These are phyloP conservation scores for Denticeps clupeoides DNA, from an alignment of 2,797 vertebrate species.

Conservation along the genomic window DNA sequence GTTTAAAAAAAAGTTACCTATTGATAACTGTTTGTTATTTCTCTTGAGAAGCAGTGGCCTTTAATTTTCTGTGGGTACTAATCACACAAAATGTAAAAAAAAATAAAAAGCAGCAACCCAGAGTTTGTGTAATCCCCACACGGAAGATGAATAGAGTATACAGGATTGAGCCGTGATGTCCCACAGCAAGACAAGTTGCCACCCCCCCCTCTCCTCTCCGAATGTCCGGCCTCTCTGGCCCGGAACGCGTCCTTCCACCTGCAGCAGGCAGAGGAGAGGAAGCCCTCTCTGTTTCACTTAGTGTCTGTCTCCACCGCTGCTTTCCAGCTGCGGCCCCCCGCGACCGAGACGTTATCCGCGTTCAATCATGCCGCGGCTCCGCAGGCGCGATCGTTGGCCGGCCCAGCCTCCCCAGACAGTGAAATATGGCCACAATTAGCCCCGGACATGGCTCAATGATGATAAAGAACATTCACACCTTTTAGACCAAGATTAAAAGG, in stretches of 20 bases:
- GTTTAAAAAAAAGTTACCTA: too few relatives aligned
- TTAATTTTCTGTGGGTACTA: too few relatives aligned
- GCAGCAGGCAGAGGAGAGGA: neutral
- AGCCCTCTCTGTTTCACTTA: slow-evolving; percentile 41
- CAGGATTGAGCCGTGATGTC: too few relatives aligned
- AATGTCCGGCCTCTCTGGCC: too few relatives aligned
- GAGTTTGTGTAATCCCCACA: too few relatives aligned
- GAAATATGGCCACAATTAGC: slow-evolving; percentile 98
- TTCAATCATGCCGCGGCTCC: slow-evolving; percentile 38
- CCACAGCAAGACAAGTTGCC: too few relatives aligned
- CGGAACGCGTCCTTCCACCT: neutral
- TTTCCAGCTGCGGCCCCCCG: slow-evolving; percentile 39
- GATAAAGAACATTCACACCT: slow-evolving; percentile 84
- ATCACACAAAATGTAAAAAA: too few relatives aligned
- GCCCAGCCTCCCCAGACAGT: slow-evolving; percentile 75
- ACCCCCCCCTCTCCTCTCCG: too few relatives aligned
- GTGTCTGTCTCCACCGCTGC: slow-evolving; percentile 30
- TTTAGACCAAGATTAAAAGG: slow-evolving; percentile 96
- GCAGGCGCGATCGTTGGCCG: slow-evolving; percentile 58
- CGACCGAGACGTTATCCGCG: slow-evolving; percentile 43
- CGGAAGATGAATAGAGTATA: too few relatives aligned
- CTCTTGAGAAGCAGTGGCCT: too few relatives aligned
- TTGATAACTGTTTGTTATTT: too few relatives aligned
- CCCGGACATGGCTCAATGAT: slow-evolving; percentile 93
- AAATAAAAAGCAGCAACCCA: too few relatives aligned